Evolutionary conservation across 1,140 invertebrate species (phyloP), one percentile per base, ranked within the genome.

Genomic region (Cydia strobilella): DNA sequence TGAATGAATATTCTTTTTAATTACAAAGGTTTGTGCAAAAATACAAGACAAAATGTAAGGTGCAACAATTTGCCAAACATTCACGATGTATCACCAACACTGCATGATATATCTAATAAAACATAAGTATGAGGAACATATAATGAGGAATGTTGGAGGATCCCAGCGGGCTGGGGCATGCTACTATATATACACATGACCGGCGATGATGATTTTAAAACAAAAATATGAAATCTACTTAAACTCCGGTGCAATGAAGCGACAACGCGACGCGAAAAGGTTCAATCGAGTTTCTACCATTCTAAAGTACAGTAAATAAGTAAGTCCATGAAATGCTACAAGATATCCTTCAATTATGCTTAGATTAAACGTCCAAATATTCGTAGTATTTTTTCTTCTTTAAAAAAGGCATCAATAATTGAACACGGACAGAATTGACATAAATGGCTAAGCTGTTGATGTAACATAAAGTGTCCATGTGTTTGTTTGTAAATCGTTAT

Each of bases 111-210:
- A 90, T 88, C 86, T 89, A 92, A 92, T 87, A 90, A 90, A 90
- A 88, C 54, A 59, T 85, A 90, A 90, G 89, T 86, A 89, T 86
- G 80, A 88, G 88, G 82, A 84, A 83, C 80, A 66, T 81, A 78
- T 84, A 85, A 90, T 93, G 89, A 93, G 90, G 92, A 84, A 82
- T 92, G 93, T 94, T 94, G 93, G 93, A 94, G 93, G 93, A 94
- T 93, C 92, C 93, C 93, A 89, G 88, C 90, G 89, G 92, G 90
- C 90, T 83, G 93, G 89, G 88, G 91, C 93, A 93, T 93, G 93
- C 93, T 90, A 89, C 92, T 91, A 90, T 89, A 89, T 87, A 86
- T 84, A 80, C 83, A 86, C 82, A 88, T 89, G 85, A 86, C 85
- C 85, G 84, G 84, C 87, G 80, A 92, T 86, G 84, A 90, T 88